Evolutionary conservation across 2,797 vertebrate species (phyloP).

Genomic region (Huso huso): DNA sequence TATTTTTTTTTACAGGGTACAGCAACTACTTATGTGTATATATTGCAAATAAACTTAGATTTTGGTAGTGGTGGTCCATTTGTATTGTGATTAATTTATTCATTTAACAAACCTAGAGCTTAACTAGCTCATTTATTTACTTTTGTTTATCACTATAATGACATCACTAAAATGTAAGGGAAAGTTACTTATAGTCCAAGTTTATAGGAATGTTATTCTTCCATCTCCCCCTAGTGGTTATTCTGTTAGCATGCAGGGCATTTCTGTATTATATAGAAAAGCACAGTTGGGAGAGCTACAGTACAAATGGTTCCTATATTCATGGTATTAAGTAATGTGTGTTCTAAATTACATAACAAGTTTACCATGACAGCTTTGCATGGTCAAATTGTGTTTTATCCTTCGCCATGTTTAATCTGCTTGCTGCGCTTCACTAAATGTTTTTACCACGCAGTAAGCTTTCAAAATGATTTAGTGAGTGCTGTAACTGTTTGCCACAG

Average conservation of each 20-base stretch:
- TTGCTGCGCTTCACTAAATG: not conserved
- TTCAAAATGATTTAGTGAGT: not conserved
- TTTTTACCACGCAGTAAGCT: not conserved
- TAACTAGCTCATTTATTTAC: too few species aligned
- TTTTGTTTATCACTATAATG: too few species aligned
- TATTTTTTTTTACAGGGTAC: not conserved
- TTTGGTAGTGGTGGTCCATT: too few species aligned
- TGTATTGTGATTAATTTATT: too few species aligned
- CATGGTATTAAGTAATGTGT: not conserved
- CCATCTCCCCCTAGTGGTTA: not conserved
- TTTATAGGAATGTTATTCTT: too few species aligned
- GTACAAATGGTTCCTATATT: not conserved
- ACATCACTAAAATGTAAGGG: too few species aligned
- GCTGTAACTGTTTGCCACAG: slow-evolving; percentile 33
- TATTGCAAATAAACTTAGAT: too few species aligned
- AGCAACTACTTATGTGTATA: not conserved
- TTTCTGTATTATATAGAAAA: not conserved
- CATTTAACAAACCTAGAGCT: too few species aligned
- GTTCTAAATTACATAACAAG: not conserved
- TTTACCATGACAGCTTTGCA: not conserved
- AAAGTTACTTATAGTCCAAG: too few species aligned
- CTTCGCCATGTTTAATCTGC: slow-evolving; percentile 8
- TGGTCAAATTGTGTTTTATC: not conserved
- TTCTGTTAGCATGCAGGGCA: not conserved
- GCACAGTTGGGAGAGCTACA: not conserved